A percentile compares a stretch with the other conserved stretches of the same genome.
Conservation (phyloP, 64 coral and sea anemone species). For the Porites australiensis region DNA sequence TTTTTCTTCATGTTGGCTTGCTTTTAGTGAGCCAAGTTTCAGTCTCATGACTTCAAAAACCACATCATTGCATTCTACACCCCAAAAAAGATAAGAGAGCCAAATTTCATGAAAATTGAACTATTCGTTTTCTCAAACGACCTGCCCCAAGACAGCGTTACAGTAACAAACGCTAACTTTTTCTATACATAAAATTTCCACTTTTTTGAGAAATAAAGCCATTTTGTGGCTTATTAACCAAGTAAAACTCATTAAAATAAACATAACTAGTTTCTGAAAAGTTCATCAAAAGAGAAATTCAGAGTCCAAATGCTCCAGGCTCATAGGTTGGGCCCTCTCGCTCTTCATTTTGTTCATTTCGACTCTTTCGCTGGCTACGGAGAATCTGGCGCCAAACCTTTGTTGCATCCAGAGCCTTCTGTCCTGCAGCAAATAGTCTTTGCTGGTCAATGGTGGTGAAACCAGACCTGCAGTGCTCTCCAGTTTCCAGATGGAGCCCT, state of each 20-base stretch:
- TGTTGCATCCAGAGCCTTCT: not conserved
- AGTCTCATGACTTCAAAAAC: slow-evolving; percentile 10
- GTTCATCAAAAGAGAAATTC: not conserved
- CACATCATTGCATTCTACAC: slow-evolving; percentile 49
- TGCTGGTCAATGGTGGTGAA: slow-evolving; percentile 20
- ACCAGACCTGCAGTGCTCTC: not conserved
- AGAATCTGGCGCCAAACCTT: slow-evolving; percentile 4
- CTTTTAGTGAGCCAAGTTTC: too few relatives aligned
- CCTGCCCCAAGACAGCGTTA: slow-evolving; percentile 8
- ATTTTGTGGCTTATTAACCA: not conserved
- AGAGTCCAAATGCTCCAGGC: not conserved
- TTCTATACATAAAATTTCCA: not conserved
- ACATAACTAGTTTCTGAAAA: not conserved
- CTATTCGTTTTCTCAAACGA: not conserved
- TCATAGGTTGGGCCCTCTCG: not conserved
- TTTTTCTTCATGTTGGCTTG: too few relatives aligned
- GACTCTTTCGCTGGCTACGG: slow-evolving; percentile 30
- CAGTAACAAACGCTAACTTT: slow-evolving; percentile 36
- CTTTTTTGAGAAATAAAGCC: not conserved
- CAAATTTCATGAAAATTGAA: slow-evolving; percentile 25
- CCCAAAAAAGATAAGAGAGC: slow-evolving; percentile 29
- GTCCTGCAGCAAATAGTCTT: not conserved
- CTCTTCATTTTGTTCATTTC: slow-evolving; percentile 46
- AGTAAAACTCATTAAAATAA: not conserved
- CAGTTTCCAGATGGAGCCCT: slow-evolving; percentile 17